Percentiles rank a stretch among this genome's conserved stretches.
Evolutionary conservation across 2,797 vertebrate genomes (phyloP).

Genomic region (Paguma larvata): DNA sequence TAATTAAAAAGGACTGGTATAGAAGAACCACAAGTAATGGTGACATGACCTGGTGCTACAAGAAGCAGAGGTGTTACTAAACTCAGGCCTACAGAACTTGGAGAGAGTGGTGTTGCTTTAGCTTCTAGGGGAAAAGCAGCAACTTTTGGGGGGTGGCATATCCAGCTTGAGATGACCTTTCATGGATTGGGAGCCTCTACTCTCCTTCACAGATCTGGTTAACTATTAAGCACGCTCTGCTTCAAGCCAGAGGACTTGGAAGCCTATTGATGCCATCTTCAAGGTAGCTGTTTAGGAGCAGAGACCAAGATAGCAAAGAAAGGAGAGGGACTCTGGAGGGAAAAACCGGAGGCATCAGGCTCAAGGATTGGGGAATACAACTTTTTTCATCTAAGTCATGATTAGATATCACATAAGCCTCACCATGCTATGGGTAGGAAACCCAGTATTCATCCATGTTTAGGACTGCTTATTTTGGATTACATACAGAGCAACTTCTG

Average conservation of each 20-base stretch:
- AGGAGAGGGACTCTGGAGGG: not conserved
- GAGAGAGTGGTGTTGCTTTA: not conserved
- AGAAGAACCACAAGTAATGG: not conserved
- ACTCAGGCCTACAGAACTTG: not conserved
- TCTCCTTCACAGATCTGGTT: not conserved
- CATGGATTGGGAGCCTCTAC: not conserved
- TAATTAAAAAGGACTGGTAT: not conserved
- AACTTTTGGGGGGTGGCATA: not conserved
- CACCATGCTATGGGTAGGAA: not conserved
- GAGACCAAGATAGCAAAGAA: not conserved
- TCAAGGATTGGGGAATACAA: not conserved
- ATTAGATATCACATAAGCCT: not conserved
- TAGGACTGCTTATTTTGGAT: not conserved
- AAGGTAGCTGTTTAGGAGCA: not conserved
- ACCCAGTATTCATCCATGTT: not conserved
- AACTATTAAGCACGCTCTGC: not conserved
- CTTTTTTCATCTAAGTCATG: not conserved
- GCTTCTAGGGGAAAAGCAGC: not conserved
- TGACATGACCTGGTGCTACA: not conserved
- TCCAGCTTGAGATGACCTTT: not conserved
- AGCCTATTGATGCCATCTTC: not conserved
- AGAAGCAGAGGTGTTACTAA: not conserved
- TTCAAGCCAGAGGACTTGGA: not conserved
- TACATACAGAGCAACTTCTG: not conserved
- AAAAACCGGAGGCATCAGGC: not conserved